These are phyloP conservation scores for Artemia sinica DNA, from an alignment of 2,888 invertebrate species.

Conservation along the genomic window DNA sequence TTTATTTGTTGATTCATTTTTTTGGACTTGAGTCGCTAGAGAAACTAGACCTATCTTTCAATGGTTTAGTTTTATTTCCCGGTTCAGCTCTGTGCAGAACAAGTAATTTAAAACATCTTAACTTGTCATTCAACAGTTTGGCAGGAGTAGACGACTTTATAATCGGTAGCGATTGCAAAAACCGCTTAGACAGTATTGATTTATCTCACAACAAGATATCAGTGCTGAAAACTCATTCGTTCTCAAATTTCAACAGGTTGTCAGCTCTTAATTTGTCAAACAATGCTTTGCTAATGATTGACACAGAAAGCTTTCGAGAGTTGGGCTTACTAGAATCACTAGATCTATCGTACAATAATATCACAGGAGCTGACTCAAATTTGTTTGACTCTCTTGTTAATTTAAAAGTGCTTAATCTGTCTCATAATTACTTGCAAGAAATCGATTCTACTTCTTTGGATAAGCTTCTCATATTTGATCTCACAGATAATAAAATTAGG, in stretches of 20 bases:
- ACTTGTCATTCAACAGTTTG: constrained; percentile 55
- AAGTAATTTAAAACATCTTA: constrained; percentile 45
- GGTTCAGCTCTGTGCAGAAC: constrained; percentile 51
- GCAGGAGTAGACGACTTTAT: constrained; percentile 53
- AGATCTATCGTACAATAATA: constrained; percentile 52
- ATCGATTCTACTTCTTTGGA: constrained; percentile 35
- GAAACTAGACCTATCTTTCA: constrained; percentile 58
- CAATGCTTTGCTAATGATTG: constrained; percentile 47
- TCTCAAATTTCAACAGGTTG: constrained; percentile 50
- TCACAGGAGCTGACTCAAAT: constrained; percentile 49
- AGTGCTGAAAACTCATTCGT: constrained; percentile 48
- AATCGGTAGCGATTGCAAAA: constrained; percentile 34
- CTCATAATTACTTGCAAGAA: constrained; percentile 47
- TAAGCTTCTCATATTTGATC: constrained; percentile 59
- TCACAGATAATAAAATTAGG: constrained; percentile 48
- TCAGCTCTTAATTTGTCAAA: constrained; percentile 48
- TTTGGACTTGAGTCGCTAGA: constrained; percentile 59
- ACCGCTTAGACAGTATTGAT: constrained; percentile 51
- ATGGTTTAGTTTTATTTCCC: constrained; percentile 62
- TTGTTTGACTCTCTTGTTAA: constrained; percentile 56
- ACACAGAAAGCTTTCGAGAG: constrained; percentile 48
- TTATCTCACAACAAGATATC: constrained; percentile 52
- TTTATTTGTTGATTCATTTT: constrained; percentile 50
- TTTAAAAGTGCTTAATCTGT: constrained; percentile 53
- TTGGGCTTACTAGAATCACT: constrained; percentile 53